Conservation (phyloP, 2,113 vertebrate genomes). For the Chaetura pelagica region DNA sequence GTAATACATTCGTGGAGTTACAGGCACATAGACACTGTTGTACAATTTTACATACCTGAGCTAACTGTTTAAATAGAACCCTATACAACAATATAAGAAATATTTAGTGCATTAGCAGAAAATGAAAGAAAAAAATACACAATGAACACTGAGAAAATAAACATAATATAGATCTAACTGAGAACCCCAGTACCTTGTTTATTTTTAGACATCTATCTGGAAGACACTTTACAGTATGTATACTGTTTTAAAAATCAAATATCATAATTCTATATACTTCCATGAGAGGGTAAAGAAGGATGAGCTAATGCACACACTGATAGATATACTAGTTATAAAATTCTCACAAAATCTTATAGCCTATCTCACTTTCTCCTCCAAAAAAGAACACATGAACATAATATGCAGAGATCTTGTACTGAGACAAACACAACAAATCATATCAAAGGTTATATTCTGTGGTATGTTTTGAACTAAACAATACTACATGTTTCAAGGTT, state of each 20-base stretch:
- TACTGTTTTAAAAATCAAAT: background rate
- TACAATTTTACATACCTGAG: background rate
- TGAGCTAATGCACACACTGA: background rate
- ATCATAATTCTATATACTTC: background rate
- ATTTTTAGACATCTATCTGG: conserved; percentile 11
- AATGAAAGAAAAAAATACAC: background rate
- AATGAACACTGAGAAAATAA: background rate
- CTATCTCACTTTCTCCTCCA: background rate
- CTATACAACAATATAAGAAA: background rate
- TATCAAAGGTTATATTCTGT: background rate
- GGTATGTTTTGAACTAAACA: background rate
- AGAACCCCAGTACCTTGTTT: background rate
- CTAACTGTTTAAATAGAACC: conserved; percentile 9
- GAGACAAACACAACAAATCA: background rate
- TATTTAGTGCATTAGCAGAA: background rate
- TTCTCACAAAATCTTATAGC: background rate
- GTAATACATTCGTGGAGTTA: background rate
- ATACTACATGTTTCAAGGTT: background rate
- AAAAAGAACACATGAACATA: background rate
- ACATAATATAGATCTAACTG: background rate
- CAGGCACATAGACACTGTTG: background rate
- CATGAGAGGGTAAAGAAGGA: background rate
- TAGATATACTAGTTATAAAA: background rate
- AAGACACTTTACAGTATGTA: background rate
- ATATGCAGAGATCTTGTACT: background rate